Conservation (phyloP, 2,113 vertebrate genomes). For the Cichladusa arquata region DNA sequence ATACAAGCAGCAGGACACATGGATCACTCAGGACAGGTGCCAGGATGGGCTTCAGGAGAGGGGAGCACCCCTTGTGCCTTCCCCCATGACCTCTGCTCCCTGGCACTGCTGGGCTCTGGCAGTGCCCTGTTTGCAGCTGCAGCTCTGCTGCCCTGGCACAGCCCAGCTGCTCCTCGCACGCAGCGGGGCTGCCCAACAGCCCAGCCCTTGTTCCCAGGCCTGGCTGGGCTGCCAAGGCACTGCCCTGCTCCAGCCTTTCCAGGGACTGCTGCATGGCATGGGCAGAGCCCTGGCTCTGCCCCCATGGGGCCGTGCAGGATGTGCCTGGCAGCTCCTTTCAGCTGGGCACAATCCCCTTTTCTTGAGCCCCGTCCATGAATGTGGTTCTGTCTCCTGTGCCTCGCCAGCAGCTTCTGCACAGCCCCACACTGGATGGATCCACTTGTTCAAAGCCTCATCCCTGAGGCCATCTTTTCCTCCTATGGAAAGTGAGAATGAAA, state of each 20-base stretch:
- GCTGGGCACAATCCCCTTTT: neutral
- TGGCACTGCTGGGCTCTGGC: neutral
- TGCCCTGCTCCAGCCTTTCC: neutral
- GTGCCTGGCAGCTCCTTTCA: neutral
- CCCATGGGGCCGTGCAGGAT: neutral
- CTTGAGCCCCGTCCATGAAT: neutral
- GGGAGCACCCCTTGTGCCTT: rapidly evolving
- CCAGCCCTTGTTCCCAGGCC: neutral
- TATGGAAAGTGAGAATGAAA: neutral
- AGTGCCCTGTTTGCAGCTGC: neutral
- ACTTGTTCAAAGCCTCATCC: neutral
- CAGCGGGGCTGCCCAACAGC: neutral
- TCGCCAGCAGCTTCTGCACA: neutral
- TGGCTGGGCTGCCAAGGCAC: neutral
- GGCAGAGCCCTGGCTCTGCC: neutral
- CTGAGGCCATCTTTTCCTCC: conserved; percentile 13
- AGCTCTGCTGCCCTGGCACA: neutral
- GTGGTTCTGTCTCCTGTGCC: neutral
- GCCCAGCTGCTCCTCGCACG: neutral
- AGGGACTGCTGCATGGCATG: neutral
- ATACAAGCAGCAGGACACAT: neutral
- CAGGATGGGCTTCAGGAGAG: neutral
- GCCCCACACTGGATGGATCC: neutral
- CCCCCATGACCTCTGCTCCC: neutral
- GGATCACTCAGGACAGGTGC: neutral